These are phyloP conservation scores for Stomorhina lunata DNA, from an alignment of 2,888 invertebrate species.

Conservation along the genomic window DNA sequence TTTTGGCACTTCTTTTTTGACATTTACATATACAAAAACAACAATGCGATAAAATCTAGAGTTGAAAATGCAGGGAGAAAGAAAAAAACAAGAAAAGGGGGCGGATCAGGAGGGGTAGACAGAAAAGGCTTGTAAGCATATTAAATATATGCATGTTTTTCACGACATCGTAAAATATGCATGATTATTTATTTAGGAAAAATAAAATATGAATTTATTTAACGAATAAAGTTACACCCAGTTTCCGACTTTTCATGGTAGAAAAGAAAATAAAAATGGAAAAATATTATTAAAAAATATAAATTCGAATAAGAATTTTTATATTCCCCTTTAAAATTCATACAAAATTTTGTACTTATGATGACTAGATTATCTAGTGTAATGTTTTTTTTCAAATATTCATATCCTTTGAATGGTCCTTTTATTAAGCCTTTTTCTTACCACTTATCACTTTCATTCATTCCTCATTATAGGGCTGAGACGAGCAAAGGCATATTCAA, in stretches of 20 bases:
- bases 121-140: too few relatives aligned
- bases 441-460: not conserved
- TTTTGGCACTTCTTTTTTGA: constrained; percentile 44
- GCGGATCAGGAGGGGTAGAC: too few relatives aligned
- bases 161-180: not conserved
- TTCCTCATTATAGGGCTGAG: too few relatives aligned
- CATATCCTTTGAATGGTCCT: constrained; percentile 50
- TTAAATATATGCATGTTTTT: too few relatives aligned
- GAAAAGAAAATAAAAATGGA: not conserved
- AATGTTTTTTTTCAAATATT: constrained; percentile 25
- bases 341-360: too few relatives aligned
- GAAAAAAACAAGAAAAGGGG: not conserved
- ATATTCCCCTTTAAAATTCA: too few relatives aligned
- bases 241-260: not conserved
- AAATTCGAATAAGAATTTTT: too few relatives aligned
- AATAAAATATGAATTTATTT: constrained; percentile 29
- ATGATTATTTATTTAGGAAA: constrained; percentile 31
- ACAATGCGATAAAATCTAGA: constrained; percentile 4
- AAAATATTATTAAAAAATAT: not conserved
- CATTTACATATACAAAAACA: constrained; percentile 29
- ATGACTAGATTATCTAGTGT: not conserved
- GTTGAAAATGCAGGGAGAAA: not conserved
- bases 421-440: constrained; percentile 30
- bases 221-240: not conserved
- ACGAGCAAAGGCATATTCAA: constrained; percentile 27